These are phyloP conservation scores for Cettia cetti DNA, from an alignment of 2,113 vertebrate species.

Conservation along the genomic window DNA sequence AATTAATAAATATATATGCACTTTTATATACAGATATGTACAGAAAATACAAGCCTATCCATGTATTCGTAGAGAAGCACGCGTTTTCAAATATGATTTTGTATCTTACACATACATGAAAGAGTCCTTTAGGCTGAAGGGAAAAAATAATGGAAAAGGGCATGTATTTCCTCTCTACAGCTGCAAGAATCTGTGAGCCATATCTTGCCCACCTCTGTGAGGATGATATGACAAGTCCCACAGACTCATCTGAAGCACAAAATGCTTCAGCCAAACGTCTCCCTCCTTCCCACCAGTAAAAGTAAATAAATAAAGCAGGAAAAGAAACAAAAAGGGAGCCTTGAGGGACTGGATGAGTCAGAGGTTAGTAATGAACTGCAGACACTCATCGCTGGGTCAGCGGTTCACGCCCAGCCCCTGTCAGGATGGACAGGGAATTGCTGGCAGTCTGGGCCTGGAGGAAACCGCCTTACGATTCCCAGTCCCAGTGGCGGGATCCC, in stretches of 20 bases:
- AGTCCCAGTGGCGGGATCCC: neutral
- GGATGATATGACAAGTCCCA: neutral
- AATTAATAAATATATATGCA: neutral
- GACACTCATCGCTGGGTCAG: slow-evolving; percentile 27
- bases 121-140: neutral
- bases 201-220: neutral
- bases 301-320: slow-evolving; percentile 33
- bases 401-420: neutral
- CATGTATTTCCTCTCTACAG: neutral
- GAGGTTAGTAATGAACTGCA: slow-evolving; percentile 45
- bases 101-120: neutral
- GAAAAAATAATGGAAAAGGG: neutral
- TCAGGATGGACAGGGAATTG: neutral
- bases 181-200: neutral
- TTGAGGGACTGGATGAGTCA: slow-evolving; percentile 31
- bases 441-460: neutral
- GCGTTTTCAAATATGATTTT: neutral
- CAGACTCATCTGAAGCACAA: neutral
- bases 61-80: neutral
- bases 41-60: neutral
- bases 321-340: slow-evolving; percentile 36
- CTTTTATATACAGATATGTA: neutral
- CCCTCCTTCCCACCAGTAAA: slow-evolving; percentile 7
- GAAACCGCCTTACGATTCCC: neutral
- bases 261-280: neutral